These are phyloP conservation scores for Montipora capricornis DNA, from an alignment of 64 coral and sea anemone genomes.

Conservation along the genomic window DNA sequence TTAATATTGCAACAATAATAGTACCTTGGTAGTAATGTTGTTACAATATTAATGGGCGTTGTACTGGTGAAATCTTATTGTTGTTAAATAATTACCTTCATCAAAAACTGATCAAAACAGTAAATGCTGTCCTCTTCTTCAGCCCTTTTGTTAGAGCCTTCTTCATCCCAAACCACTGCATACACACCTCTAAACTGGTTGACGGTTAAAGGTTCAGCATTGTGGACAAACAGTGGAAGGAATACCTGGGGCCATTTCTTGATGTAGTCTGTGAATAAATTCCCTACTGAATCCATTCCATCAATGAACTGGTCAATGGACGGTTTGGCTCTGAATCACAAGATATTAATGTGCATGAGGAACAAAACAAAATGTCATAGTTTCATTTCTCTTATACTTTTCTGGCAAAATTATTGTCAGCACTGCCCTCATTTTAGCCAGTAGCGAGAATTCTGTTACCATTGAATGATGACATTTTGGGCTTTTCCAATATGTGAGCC, in stretches of 20 bases:
- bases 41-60: not conserved
- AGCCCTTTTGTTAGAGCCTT: slow-evolving; percentile 46
- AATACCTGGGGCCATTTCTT: slow-evolving; percentile 74
- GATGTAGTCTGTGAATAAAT: slow-evolving; percentile 64
- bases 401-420: not conserved
- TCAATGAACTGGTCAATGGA: slow-evolving; percentile 55
- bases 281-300: slow-evolving; percentile 58
- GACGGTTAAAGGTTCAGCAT: slow-evolving; percentile 24
- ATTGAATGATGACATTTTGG: too few relatives aligned
- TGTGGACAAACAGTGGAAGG: slow-evolving; percentile 65
- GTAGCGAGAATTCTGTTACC: too few relatives aligned
- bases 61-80: not conserved
- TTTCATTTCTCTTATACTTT: not conserved
- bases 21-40: too few relatives aligned
- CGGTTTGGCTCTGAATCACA: slow-evolving; percentile 52
- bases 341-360: slow-evolving; percentile 8
- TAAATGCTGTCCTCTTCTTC: slow-evolving; percentile 47
- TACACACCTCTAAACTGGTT: slow-evolving; percentile 67
- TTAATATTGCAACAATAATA: not conserved
- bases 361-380: not conserved
- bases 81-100: slow-evolving; percentile 30
- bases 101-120: slow-evolving; percentile 51
- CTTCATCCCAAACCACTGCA: slow-evolving; percentile 73
- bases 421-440: not conserved
- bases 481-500: too few relatives aligned